Evolutionary conservation across 2,797 vertebrate species (phyloP), one percentile per base, ranked within the genome.

Genomic region (Pitangus sulphuratus): DNA sequence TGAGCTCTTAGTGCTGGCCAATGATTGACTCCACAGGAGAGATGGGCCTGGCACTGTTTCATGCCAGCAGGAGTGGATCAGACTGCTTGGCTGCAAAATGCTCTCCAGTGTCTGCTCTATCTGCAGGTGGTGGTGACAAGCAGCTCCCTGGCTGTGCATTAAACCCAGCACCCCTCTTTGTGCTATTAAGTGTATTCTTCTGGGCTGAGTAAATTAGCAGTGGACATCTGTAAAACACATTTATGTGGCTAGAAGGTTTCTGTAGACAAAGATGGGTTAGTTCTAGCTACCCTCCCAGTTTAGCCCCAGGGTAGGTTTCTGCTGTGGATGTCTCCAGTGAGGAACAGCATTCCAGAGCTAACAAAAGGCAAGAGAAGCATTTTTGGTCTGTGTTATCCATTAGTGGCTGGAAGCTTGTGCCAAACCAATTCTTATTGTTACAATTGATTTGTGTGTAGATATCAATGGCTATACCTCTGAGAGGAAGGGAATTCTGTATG

Each of bases 151-250:
- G 54, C 94, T 91, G 75, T 24, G 31, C 74, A 31, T 72, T 91
- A 88, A 95, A 89, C 87, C 89, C 93, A 89, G 82, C 78, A 76
- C 24, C 87, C 70, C 58, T 83, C 76, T 89, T 84, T 12, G 4
- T 80, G 75, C 88, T 94, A 14, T 87, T 85, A 69, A 87, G 40
- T 42, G 40, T 96, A 58, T 91, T 88, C 66, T 93, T 96, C 85
- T 93, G 51, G 79, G 77, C 89, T 89, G 45, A 93, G 64, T 89
- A 86, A 94, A 86, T 95, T 92, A 96, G 89, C 95, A 74, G 39
- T 80, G 95, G 89, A 93, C 92, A 96, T 95, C 93, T 97, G 96
- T 95, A 95, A 97, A 97, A 95, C 93, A 88, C 89, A 97, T 97
- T 96, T 95, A 78, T 97, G 79, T 74, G 94, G 57, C 93, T 89